phyloP scores from a whole-genome alignment of 2,113 vertebrate species.

The Aphyosemion australe region DNA sequence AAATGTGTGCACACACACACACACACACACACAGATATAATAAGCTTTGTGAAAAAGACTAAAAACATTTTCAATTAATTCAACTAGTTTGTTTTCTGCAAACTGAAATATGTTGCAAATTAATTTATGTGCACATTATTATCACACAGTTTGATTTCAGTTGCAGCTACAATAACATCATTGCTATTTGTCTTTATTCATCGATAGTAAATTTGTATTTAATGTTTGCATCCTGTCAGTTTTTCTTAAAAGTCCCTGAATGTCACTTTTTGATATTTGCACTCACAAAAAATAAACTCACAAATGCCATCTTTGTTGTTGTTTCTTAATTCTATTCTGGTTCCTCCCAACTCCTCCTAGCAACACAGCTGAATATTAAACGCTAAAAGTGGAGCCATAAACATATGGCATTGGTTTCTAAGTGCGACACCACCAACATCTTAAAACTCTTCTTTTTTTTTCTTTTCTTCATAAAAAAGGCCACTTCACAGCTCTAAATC shows the following conservation, averaged over 20 bases:
- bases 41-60: too few species aligned
- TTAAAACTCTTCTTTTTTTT: conserved; percentile 30
- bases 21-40: too few species aligned
- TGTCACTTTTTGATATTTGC: conserved; percentile 9
- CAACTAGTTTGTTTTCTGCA: too few species aligned
- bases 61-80: too few species aligned
- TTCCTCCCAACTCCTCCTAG: conserved; percentile 59
- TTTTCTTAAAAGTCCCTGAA: background rate
- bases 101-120: too few species aligned
- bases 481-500: conserved; percentile 60
- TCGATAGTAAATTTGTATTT: background rate
- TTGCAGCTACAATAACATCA: background rate
- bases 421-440: conserved; percentile 62
- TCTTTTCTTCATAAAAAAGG: conserved; percentile 44
- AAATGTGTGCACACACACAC: too few species aligned
- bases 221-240: background rate
- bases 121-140: too few species aligned
- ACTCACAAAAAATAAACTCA: conserved; percentile 60
- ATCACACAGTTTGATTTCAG: background rate
- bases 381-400: conserved; percentile 73
- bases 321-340: conserved; percentile 61
- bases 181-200: background rate
- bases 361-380: conserved; percentile 76
- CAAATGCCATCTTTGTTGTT: conserved; percentile 57
- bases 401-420: conserved; percentile 71